Evolutionary conservation across 2,888 invertebrate species (phyloP).

Genomic region (Dasypogon diadema): DNA sequence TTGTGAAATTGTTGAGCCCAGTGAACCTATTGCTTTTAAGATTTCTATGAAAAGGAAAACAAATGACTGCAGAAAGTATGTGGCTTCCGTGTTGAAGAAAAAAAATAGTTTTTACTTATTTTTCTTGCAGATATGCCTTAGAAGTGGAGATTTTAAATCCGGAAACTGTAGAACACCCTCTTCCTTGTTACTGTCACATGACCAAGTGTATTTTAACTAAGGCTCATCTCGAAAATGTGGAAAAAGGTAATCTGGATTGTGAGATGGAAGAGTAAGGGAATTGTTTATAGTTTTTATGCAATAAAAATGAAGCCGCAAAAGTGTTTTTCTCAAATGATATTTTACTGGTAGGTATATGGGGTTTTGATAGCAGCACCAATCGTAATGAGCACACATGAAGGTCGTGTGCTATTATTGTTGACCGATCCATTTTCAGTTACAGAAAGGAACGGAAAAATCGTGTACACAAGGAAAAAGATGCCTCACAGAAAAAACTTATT

Average conservation of each 20-base stretch:
- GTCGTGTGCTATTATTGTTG: no score
- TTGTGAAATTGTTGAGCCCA: constrained; percentile 68
- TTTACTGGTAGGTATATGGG: no score
- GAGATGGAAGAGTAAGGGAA: background rate
- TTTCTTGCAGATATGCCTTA: constrained; percentile 73
- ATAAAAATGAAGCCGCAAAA: no score
- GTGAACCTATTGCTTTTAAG: constrained; percentile 78
- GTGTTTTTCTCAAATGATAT: no score
- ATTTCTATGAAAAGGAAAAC: constrained; percentile 71
- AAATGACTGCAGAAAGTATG: constrained; percentile 61
- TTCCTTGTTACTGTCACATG: constrained; percentile 82
- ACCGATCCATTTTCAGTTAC: no score
- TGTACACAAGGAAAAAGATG: no score
- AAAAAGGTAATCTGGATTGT: constrained; percentile 52
- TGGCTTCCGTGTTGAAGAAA: background rate
- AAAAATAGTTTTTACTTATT: background rate
- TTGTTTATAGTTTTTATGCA: no score
- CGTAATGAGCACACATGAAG: no score
- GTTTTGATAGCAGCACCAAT: no score
- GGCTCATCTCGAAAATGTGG: constrained; percentile 64
- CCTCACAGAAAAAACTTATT: no score
- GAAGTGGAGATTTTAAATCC: constrained; percentile 79
- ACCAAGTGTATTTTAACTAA: constrained; percentile 83
- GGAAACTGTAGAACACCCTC: constrained; percentile 77
- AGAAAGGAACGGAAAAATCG: no score